These are phyloP conservation scores for Coptodon rendalli DNA, from an alignment of 2,113 vertebrate genomes.

Conservation along the genomic window DNA sequence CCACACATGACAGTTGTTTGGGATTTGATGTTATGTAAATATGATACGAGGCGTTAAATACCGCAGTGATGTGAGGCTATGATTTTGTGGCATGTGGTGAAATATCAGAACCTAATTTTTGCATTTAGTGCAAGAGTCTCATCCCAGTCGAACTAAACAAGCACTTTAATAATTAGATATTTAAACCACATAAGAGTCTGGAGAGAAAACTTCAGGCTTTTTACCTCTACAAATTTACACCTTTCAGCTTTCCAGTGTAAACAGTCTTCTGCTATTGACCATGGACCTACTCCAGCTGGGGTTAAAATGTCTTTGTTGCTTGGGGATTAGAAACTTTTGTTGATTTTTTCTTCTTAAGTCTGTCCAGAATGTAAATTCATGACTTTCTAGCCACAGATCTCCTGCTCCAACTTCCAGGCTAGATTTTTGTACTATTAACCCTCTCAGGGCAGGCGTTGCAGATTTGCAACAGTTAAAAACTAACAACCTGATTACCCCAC, in stretches of 20 bases:
- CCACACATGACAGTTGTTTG: neutral
- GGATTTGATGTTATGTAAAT: neutral
- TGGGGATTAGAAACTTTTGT: neutral
- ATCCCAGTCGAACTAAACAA: neutral
- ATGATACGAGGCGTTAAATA: neutral
- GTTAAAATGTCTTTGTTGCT: neutral
- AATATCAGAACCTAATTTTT: neutral
- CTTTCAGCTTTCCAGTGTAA: neutral
- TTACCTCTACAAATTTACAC: neutral
- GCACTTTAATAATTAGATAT: neutral
- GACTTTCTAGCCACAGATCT: neutral
- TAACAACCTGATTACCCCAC: no score
- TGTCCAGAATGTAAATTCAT: neutral
- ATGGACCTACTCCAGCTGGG: neutral
- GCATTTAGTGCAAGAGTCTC: neutral
- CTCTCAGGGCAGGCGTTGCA: no score
- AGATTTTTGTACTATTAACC: neutral
- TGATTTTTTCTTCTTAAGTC: neutral
- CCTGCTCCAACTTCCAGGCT: neutral
- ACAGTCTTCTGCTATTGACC: neutral
- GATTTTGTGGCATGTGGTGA: neutral
- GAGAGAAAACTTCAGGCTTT: neutral
- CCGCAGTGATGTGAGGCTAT: neutral
- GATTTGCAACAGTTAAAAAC: no score
- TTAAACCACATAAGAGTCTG: neutral